Evolutionary conservation across 2,797 vertebrate species (phyloP).

Genomic region (Phrynocephalus guinanensis): DNA sequence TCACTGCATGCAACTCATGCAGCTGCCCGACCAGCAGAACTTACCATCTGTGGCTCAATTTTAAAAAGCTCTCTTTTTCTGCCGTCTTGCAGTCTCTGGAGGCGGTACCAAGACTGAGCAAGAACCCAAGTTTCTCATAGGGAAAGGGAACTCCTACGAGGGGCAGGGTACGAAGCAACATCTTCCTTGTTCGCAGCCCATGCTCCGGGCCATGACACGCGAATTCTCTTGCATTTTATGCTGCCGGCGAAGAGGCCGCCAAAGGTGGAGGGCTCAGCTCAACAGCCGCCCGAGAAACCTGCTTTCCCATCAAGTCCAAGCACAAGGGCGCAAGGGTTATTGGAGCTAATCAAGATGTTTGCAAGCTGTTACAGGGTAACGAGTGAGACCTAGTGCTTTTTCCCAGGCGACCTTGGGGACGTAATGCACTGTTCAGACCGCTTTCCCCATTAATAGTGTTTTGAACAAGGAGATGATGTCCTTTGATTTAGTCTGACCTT

Average conservation of each 20-base stretch:
- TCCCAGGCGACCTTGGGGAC: conserved; percentile 69
- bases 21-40: neutral
- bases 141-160: neutral
- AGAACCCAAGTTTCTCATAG: neutral
- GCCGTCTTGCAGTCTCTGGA: too few species aligned
- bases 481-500: conserved; percentile 75
- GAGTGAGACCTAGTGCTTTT: conserved; percentile 24
- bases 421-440: conserved; percentile 49
- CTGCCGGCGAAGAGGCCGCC: neutral
- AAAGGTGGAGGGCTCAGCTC: conserved; percentile 44
- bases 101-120: too few species aligned
- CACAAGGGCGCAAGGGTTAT: conserved; percentile 68
- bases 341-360: conserved; percentile 66
- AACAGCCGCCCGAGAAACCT: conserved; percentile 55
- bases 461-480: conserved; percentile 72
- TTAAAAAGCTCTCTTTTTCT: neutral
- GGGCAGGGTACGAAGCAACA: too few species aligned
- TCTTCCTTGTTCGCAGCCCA: neutral
- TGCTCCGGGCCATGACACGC: neutral
- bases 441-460: conserved; percentile 65
- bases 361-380: conserved; percentile 49
- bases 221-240: conserved; percentile 44
- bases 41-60: neutral
- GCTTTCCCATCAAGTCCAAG: conserved; percentile 56
- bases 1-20: too few species aligned